phyloP scores from a whole-genome alignment of 2,888 invertebrate genomes.

The Atethmia centrago region DNA sequence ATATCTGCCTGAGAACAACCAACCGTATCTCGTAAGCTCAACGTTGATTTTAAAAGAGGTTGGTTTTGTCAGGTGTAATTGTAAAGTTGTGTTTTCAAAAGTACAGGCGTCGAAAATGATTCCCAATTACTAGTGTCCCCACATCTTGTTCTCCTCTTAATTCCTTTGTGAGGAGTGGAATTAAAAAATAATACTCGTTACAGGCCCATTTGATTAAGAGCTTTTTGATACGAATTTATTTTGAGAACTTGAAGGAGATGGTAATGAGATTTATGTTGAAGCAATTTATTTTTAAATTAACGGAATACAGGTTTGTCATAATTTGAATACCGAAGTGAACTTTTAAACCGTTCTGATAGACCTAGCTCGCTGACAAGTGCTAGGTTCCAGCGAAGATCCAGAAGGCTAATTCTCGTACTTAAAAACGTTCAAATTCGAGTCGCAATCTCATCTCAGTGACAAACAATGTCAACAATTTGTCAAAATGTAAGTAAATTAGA shows the following conservation, averaged over 20 bases:
- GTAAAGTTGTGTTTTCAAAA: conserved; percentile 39
- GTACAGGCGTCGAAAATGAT: conserved; percentile 68
- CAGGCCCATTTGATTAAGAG: conserved; percentile 61
- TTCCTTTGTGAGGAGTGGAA: conserved; percentile 69
- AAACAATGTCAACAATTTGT: not conserved
- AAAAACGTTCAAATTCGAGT: not conserved
- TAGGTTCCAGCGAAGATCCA: not conserved
- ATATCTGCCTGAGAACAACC: not conserved
- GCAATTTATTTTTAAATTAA: conserved; percentile 32
- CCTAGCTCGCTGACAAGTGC: not conserved
- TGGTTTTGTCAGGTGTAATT: conserved; percentile 4
- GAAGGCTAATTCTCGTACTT: not conserved
- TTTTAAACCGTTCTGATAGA: conserved; percentile 3
- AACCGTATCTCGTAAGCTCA: conserved; percentile 22
- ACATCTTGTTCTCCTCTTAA: conserved; percentile 65
- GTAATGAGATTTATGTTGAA: conserved; percentile 54
- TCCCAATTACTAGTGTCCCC: conserved; percentile 70
- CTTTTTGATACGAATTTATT: conserved; percentile 57
- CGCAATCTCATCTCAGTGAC: not conserved
- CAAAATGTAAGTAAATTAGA: not conserved
- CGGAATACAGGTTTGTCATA: conserved; percentile 7
- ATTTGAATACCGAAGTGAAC: conserved; percentile 7
- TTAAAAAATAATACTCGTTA: conserved; percentile 67
- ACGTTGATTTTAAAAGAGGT: conserved; percentile 5
- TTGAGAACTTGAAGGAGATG: conserved; percentile 44